Conservation (phyloP, 2,797 vertebrate genomes). For the Morus bassanus region DNA sequence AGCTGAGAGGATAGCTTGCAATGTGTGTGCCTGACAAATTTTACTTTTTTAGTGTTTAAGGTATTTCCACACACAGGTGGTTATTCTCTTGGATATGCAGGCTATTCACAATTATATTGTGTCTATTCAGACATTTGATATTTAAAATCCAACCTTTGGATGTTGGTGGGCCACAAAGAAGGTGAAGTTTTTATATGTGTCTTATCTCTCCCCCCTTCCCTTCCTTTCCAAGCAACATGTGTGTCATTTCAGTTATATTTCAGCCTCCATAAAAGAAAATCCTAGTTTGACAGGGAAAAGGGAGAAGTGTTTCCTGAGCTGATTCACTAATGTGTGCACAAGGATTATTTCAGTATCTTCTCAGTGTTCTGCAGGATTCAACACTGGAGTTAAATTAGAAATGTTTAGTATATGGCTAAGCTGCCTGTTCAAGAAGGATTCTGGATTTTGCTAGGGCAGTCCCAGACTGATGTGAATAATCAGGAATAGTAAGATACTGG, state of each 20-base stretch:
- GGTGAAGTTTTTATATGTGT: not conserved
- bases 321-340: not conserved
- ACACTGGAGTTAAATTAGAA: not conserved
- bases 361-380: not conserved
- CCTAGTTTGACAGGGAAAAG: not conserved
- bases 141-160: not conserved
- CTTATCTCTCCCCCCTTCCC: fast-evolving
- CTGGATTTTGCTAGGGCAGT: not conserved
- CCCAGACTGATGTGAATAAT: not conserved
- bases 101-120: not conserved
- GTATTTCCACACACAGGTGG: not conserved
- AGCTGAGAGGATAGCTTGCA: not conserved
- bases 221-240: not conserved
- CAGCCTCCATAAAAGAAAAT: not conserved
- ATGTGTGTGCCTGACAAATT: not conserved
- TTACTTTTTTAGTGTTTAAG: not conserved
- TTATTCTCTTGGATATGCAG: not conserved
- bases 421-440: not conserved
- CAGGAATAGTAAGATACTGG: not conserved
- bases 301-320: not conserved
- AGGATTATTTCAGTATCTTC: not conserved
- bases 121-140: not conserved
- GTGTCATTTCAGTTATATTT: not conserved
- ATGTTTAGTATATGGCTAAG: not conserved
- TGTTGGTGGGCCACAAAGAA: not conserved